These are phyloP conservation scores for Phyllotreta striolata DNA, from an alignment of 2,888 invertebrate species.

Conservation along the genomic window DNA sequence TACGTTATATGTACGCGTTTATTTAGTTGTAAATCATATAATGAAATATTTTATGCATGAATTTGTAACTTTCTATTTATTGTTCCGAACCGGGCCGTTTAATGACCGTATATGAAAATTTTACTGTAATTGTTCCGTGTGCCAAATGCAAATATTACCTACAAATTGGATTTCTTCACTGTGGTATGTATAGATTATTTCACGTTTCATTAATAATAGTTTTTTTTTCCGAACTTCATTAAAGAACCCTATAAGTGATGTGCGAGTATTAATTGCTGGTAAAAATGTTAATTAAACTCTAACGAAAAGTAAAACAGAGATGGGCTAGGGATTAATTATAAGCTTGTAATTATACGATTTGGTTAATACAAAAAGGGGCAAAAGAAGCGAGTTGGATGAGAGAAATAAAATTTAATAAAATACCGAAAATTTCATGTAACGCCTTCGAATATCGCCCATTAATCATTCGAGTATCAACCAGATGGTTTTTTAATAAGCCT, in stretches of 20 bases:
- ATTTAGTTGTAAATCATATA: conserved; percentile 14
- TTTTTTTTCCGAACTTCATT: conserved; percentile 36
- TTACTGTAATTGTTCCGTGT: not conserved
- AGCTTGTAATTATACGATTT: too few species aligned
- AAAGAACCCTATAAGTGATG: conserved; percentile 45
- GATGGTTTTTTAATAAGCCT: conserved; percentile 16
- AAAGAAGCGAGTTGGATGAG: too few species aligned
- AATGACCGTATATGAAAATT: too few species aligned
- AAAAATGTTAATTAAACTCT: conserved; percentile 47
- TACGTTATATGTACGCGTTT: not conserved
- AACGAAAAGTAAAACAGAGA: too few species aligned
- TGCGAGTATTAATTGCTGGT: conserved; percentile 47
- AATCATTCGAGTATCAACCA: conserved; percentile 19
- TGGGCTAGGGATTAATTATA: too few species aligned
- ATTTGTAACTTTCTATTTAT: conserved; percentile 17
- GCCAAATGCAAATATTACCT: too few species aligned
- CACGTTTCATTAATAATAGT: too few species aligned
- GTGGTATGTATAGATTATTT: too few species aligned
- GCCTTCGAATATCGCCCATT: conserved; percentile 15
- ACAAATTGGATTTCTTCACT: too few species aligned
- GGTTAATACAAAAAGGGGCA: too few species aligned
- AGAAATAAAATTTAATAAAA: too few species aligned
- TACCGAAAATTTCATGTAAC: not conserved
- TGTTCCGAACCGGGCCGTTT: conserved; percentile 1
- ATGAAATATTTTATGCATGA: conserved; percentile 14